phyloP scores from a whole-genome alignment of 1,140 invertebrate genomes.

The Stenopsyche tienmushanensis region DNA sequence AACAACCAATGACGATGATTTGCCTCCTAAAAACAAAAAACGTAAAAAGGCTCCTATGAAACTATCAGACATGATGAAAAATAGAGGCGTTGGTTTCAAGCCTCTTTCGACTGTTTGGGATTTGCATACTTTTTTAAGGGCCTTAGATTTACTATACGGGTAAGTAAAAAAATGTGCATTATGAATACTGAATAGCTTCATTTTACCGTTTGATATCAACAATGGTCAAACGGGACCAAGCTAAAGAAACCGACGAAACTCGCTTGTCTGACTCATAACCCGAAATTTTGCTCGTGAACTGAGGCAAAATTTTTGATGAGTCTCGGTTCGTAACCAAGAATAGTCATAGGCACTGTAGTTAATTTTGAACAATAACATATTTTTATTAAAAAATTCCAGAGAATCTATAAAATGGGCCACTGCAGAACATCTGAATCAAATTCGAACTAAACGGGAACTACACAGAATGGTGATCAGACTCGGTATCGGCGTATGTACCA shows the following conservation, averaged over 20 bases:
- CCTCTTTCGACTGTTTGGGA: conserved; percentile 50
- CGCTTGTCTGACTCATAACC: too few relatives aligned
- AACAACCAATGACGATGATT: conserved; percentile 45
- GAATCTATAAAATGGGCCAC: conserved; percentile 50
- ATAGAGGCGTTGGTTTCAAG: conserved; percentile 44
- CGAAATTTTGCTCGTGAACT: too few relatives aligned
- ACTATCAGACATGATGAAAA: conserved; percentile 28
- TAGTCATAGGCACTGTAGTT: too few relatives aligned
- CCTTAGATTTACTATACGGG: conserved; percentile 52
- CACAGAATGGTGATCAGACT: conserved; percentile 50
- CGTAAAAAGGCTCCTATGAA: conserved; percentile 11
- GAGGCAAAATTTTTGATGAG: background rate
- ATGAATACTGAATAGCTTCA: conserved; percentile 10
- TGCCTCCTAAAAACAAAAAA: conserved; percentile 43
- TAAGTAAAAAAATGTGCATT: conserved; percentile 44
- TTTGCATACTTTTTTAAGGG: conserved; percentile 49
- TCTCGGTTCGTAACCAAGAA: too few relatives aligned
- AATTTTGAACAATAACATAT: conserved; percentile 19
- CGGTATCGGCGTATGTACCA: background rate
- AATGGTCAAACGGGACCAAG: too few relatives aligned
- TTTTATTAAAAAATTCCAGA: conserved; percentile 44
- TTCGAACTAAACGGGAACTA: conserved; percentile 52
- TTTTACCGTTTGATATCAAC: too few relatives aligned
- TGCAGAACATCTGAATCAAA: conserved; percentile 43
- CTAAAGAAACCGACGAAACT: too few relatives aligned